Base-by-base conservation (phyloP, 2,797 vertebrate genomes). In the Gobionotothen gibberifrons region DNA sequence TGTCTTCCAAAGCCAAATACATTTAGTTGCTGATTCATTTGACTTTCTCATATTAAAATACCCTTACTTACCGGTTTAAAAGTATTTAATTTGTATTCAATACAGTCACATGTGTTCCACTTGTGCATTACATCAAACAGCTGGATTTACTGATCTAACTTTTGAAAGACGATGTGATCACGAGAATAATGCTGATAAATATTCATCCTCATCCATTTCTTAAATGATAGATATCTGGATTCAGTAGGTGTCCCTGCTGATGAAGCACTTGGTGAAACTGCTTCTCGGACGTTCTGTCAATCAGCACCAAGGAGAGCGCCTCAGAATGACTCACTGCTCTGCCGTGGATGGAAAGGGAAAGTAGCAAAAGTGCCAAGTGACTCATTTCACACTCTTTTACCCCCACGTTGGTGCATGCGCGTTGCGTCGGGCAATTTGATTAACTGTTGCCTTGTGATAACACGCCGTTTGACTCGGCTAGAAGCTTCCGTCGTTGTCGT, bases 231-330 rank as follows among this genome's bases (percentile, higher is more conserved):
- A 44, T 19, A 58, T 53, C 15, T 52, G 55, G 13, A 59, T 22
- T 14, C 48, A 60, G 17, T 15, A 2, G 56, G 63, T 14, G 44
- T 70, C 63, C 3, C 36, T 82, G 83, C 76, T 82, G 72, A 84
- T 74, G 6, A 70, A 79, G 87, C 81, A 78, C 43, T 21, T 75
- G 69, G 44, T 47, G 43, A 82, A 85, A 42, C 29, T 66, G 71
- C 76, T 69, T 82, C 71, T 77, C 56, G 69, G 78, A 74, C 72
- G 36, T 49, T 43, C 74, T 81, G 81, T 85, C 85, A 77, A 77
- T 88, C 92, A 93, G 81, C 70, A 84, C 76, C 72, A 62, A 72
- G 85, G 76, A 91, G 88, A 86, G 90, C 86, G 79, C 84, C 82
- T 71, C 64, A 12, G 16, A 81, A 60, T 91, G 90, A 93, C 83